These are phyloP conservation scores for Episyrphus balteatus DNA, from an alignment of 1,140 invertebrate genomes.

Conservation along the genomic window DNA sequence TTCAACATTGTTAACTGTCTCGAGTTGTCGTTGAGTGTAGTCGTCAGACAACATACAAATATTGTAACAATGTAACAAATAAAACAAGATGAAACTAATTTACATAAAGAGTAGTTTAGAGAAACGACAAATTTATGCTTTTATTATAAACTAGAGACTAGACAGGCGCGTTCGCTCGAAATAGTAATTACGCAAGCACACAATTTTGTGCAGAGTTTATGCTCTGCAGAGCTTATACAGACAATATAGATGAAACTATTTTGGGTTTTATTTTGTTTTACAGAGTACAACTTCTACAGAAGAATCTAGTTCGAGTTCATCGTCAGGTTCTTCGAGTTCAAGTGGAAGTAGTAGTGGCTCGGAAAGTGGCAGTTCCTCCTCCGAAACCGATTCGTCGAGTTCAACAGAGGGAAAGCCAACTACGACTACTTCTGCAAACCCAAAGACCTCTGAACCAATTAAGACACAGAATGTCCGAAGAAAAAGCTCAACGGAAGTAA, in stretches of 20 bases:
- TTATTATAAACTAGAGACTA: no score
- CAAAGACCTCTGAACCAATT: conserved; percentile 21
- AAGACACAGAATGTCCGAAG: conserved; percentile 36
- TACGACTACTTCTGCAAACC: conserved; percentile 13
- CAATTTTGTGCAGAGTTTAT: no score
- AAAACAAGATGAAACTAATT: no score
- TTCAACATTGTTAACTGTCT: no score
- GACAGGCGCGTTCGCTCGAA: no score
- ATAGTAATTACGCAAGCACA: no score
- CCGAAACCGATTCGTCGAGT: conserved; percentile 58
- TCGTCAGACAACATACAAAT: no score
- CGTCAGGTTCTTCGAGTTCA: conserved; percentile 48
- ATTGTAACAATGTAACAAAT: no score
- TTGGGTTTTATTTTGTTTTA: conserved; percentile 10
- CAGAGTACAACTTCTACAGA: conserved; percentile 44
- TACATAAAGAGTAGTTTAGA: no score
- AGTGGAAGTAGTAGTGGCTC: conserved; percentile 48
- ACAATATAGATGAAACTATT: background rate
- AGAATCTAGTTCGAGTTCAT: conserved; percentile 50
- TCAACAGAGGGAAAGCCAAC: conserved; percentile 37
- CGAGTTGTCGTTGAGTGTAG: no score
- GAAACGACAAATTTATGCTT: no score
- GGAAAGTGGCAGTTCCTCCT: conserved; percentile 42
- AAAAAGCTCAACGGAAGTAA: conserved; percentile 17
- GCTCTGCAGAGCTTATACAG: no score